phyloP scores from a whole-genome alignment of 1,140 invertebrate species.

The Probaryconus sp. region DNA sequence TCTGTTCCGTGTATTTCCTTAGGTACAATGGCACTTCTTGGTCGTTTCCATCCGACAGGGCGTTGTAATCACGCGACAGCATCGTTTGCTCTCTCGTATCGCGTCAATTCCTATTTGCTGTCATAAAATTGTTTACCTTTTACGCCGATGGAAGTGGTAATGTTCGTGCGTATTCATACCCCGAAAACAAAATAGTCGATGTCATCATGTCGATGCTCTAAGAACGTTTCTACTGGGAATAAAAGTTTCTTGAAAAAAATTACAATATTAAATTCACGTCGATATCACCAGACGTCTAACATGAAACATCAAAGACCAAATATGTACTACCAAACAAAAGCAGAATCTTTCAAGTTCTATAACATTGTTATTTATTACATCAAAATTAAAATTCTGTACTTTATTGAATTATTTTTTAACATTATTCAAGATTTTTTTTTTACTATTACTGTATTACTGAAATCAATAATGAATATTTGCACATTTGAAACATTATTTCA shows the following conservation, averaged over 20 bases:
- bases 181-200: slow-evolving; percentile 16
- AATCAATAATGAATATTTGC: too few relatives aligned
- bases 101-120: slow-evolving; percentile 64
- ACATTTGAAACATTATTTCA: too few relatives aligned
- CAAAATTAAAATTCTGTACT: too few relatives aligned
- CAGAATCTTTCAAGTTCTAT: too few relatives aligned
- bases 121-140: slow-evolving; percentile 68
- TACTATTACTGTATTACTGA: too few relatives aligned
- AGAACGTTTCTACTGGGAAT: slow-evolving; percentile 8
- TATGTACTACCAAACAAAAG: too few relatives aligned
- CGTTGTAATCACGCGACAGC: slow-evolving; percentile 36
- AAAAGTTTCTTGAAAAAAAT: background rate
- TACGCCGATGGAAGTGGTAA: slow-evolving; percentile 18
- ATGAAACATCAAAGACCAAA: too few relatives aligned
- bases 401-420: too few relatives aligned
- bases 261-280: too few relatives aligned
- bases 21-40: slow-evolving; percentile 18
- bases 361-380: too few relatives aligned
- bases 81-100: slow-evolving; percentile 37
- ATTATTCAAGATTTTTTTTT: too few relatives aligned
- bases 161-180: slow-evolving; percentile 32
- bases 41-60: slow-evolving; percentile 15
- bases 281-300: too few relatives aligned
- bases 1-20: background rate
- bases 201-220: slow-evolving; percentile 10